Evolutionary conservation across 2,888 invertebrate genomes (phyloP), one percentile per base, ranked within the genome.

Genomic region (Diarsia dahlii): DNA sequence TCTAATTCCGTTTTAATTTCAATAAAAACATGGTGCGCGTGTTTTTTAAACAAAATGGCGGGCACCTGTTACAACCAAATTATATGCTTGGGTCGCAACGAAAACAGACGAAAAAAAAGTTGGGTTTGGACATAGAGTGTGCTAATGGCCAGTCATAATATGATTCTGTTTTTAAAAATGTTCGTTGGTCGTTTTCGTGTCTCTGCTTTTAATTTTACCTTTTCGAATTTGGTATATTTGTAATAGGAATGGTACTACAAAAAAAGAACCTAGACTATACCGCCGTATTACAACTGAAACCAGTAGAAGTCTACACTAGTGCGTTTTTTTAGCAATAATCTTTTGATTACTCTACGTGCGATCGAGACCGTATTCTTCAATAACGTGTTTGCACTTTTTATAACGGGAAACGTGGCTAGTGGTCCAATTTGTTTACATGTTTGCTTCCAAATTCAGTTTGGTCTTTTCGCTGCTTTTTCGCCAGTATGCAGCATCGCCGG

Each of bases 1-100:
- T 93, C 91, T 94, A 94, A 95, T 94, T 94, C 90, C 79, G 89
- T 91, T 95, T 94, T 94, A 94, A 94, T 94, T 94, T 92, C 87
- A 92, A 91, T 92, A 91, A 93, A 92, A 93, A 91, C 88, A 82
- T 71, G 77, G 80, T 79, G 81, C 78, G 67, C 84, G 56, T 74
- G 79, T 84, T 87, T 90, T 90, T 91, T 90, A 87, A 63, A 75
- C 85, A 86, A 88, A 88, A 85, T 84, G 63, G 79, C 80, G 54
- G 80, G 89, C 94, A 95, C 92, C 93, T 94, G 95, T 93, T 93
- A 90, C 90, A 82, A 88, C 80, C 73, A 91, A 93, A 93, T 92
- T 93, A 93, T 89, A 87, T 83, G 87, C 66, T 80, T 82, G 80
- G 76, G 73, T 71, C 79, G 74, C 75, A 81, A 76, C 71, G 73